Base-by-base conservation (phyloP, 1,140 invertebrate genomes). In the Mamestra configurata region DNA sequence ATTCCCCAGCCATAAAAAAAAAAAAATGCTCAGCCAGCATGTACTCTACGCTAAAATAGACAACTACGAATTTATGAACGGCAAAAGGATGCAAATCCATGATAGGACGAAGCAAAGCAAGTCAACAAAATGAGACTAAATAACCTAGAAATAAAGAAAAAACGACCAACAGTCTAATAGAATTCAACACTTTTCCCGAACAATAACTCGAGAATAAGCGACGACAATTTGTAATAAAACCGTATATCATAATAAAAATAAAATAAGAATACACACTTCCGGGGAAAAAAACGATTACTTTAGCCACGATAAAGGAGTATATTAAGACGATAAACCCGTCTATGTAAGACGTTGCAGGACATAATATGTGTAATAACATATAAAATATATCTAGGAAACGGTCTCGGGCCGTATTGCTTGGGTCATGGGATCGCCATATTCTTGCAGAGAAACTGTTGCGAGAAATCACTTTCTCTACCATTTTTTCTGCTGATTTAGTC, bases 331-430 rank as follows among this genome's bases (percentile, higher is more conserved):
- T 73, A 73, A 73, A 73, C n/a, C 71, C 53, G 64, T 68, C 64
- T 15, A 8, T 10, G 20, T 70, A 53, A 73, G 71, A 57, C 53
- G 71, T 15, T 53, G 31, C 13, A n/a, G 68, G 43, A 71, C 68
- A 73, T 73, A 59, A 73, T 72, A 72, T 73, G 71, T 73, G 71
- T 73, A 73, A 73, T 73, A 73, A 73, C 71, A 73, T 73, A 73
- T 73, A 73, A 73, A 73, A 73, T 57, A 73, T 73, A 73, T 73
- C 18, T 40, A 35, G 49, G 35, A 59, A 55, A 40, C 35, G 61
- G 15, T 20, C 18, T 64, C 20, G 15, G 49, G 53, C 68, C 46
- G 46, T 51, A 71, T 40, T 73, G 27, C 18, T 37, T 20, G 31
- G 27, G 71, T 55, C 35, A 57, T 46, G 40, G 20, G 64, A 6